These are phyloP conservation scores for Bradysia coprophila DNA, from an alignment of 1,140 invertebrate genomes.

Conservation along the genomic window DNA sequence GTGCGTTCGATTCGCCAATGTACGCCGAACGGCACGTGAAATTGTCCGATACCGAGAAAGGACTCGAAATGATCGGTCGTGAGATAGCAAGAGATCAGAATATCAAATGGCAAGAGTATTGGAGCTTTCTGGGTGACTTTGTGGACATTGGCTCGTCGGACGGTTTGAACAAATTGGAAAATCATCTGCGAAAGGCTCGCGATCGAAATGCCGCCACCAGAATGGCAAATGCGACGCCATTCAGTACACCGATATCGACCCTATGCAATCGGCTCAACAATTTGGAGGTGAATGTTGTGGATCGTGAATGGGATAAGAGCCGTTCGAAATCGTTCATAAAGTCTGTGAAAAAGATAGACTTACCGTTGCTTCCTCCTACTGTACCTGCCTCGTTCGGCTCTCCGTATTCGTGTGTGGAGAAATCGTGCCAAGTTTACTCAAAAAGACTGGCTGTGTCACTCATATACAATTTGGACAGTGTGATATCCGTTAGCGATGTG, in stretches of 20 bases:
- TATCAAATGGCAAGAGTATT: conserved; percentile 78
- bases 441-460: conserved; percentile 35
- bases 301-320: background rate
- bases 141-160: conserved; percentile 49
- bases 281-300: conserved; percentile 1
- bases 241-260: conserved; percentile 1
- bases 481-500: conserved; percentile 20
- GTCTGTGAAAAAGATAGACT: background rate
- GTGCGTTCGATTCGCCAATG: conserved; percentile 6
- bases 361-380: too few species aligned
- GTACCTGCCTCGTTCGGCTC: background rate
- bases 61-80: conserved; percentile 63
- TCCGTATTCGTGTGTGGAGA: conserved; percentile 36
- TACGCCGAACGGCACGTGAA: conserved; percentile 29
- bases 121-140: conserved; percentile 69
- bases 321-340: background rate
- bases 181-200: conserved; percentile 36
- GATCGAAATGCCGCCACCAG: conserved; percentile 3
- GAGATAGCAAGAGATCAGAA: conserved; percentile 53
- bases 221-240: background rate
- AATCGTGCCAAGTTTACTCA: conserved; percentile 43
- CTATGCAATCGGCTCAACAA: conserved; percentile 7
- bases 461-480: conserved; percentile 18
- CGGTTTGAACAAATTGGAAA: conserved; percentile 54
- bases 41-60: conserved; percentile 61